phyloP scores from a whole-genome alignment of 2,797 vertebrate genomes.

The Siniperca scherzeri region DNA sequence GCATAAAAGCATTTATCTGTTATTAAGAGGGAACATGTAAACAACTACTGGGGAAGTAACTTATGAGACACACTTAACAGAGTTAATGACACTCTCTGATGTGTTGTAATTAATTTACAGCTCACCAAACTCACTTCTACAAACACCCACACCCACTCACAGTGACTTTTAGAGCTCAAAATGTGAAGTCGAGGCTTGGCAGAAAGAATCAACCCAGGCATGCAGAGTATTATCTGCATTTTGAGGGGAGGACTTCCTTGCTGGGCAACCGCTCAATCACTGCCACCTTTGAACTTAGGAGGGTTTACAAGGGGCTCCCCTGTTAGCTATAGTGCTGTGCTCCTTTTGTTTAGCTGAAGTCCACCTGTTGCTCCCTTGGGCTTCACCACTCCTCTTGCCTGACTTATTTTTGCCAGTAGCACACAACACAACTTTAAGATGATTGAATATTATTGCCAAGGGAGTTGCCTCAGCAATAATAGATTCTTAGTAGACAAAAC shows the following conservation, averaged over 20 bases:
- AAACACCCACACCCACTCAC: not conserved
- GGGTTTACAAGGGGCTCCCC: slow-evolving; percentile 67
- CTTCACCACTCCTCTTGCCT: slow-evolving; percentile 17
- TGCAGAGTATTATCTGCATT: slow-evolving; percentile 77
- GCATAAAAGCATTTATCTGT: slow-evolving; percentile 33
- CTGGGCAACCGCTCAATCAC: slow-evolving; percentile 78
- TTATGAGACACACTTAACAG: slow-evolving; percentile 6
- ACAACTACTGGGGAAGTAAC: slow-evolving; percentile 7
- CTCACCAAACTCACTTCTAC: slow-evolving; percentile 17
- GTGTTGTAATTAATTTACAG: slow-evolving; percentile 21
- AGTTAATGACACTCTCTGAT: slow-evolving; percentile 17
- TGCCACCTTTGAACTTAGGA: slow-evolving; percentile 81
- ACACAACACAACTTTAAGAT: not conserved
- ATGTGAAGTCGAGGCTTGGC: slow-evolving; percentile 39
- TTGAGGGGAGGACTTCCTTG: slow-evolving; percentile 66
- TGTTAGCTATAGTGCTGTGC: slow-evolving; percentile 37
- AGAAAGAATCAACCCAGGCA: slow-evolving; percentile 61
- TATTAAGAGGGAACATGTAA: slow-evolving; percentile 35
- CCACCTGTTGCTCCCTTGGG: slow-evolving; percentile 70
- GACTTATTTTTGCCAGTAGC: slow-evolving; percentile 5
- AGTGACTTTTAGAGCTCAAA: slow-evolving; percentile 36
- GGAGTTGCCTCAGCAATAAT: slow-evolving; percentile 2
- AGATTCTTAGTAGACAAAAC: not conserved
- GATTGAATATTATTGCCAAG: not conserved
- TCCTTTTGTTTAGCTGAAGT: slow-evolving; percentile 63